phyloP scores from a whole-genome alignment of 2,888 invertebrate genomes.

The Gonocerus acuteangulatus region DNA sequence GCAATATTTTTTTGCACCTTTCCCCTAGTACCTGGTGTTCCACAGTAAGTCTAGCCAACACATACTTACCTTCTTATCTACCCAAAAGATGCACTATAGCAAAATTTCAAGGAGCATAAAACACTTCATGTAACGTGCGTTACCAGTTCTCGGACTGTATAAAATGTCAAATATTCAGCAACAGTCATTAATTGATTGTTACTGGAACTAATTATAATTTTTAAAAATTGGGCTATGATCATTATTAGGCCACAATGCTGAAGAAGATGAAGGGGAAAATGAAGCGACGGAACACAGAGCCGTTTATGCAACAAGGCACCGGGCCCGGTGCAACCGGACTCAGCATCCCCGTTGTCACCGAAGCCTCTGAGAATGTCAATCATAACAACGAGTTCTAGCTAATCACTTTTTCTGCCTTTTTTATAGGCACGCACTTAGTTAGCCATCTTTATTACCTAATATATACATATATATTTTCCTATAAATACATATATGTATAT shows the following conservation, averaged over 20 bases:
- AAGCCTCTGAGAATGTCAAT: slow-evolving; percentile 32
- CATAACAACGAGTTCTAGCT: slow-evolving; percentile 37
- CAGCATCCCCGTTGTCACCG: slow-evolving; percentile 32
- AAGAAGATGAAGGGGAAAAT: slow-evolving; percentile 96
- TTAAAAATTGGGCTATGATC: background rate
- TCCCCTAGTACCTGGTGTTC: too few species aligned
- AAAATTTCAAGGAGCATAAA: too few species aligned
- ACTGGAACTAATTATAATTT: too few species aligned
- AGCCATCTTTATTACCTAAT: background rate
- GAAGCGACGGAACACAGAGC: slow-evolving; percentile 90
- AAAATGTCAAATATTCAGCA: too few species aligned
- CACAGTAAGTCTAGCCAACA: too few species aligned
- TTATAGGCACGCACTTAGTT: background rate
- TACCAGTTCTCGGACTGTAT: too few species aligned
- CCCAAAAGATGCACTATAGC: too few species aligned
- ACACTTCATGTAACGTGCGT: too few species aligned
- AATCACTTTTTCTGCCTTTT: slow-evolving; percentile 7
- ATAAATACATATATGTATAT: slow-evolving; percentile 21
- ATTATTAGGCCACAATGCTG: slow-evolving; percentile 92
- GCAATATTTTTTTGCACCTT: too few species aligned
- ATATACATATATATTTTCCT: slow-evolving; percentile 5
- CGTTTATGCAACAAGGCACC: slow-evolving; percentile 52
- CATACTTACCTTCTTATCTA: too few species aligned
- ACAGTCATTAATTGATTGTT: too few species aligned
- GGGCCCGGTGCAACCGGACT: slow-evolving; percentile 31